Evolutionary conservation across 2,797 vertebrate species (phyloP).

Genomic region (Hippopotamyrus pictus): DNA sequence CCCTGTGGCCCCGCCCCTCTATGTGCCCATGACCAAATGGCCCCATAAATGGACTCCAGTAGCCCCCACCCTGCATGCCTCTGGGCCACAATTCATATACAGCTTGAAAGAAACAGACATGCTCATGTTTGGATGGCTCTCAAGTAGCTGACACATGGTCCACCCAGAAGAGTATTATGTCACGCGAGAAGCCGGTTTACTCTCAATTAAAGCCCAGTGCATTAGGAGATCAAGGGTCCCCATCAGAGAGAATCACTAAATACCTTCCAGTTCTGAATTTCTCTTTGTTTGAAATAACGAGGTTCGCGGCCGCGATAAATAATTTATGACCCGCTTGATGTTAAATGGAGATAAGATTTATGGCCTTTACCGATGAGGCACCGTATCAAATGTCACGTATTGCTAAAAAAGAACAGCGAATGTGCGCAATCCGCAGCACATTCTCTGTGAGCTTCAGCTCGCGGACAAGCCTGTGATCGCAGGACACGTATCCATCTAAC

Average conservation of each 20-base stretch:
- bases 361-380: not conserved
- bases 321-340: constrained; percentile 15
- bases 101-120: not conserved
- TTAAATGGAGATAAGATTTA: constrained; percentile 15
- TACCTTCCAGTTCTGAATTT: constrained; percentile 5
- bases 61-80: not conserved
- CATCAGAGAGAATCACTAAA: constrained; percentile 20
- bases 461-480: constrained; percentile 10
- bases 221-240: constrained; percentile 20
- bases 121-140: not conserved
- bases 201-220: constrained; percentile 10
- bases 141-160: constrained; percentile 14
- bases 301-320: constrained; percentile 4
- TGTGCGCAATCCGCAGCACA: constrained; percentile 34
- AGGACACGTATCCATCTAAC: constrained; percentile 1
- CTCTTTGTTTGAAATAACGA: constrained; percentile 22
- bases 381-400: constrained; percentile 12
- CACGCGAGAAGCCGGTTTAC: not conserved
- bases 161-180: not conserved
- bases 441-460: constrained; percentile 15
- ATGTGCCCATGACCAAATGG: not conserved
- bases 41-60: not conserved
- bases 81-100: not conserved
- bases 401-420: constrained; percentile 9
- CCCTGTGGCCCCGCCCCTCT: not conserved